A percentile compares a stretch with the other conserved stretches of the same genome.
These are phyloP conservation scores for human (Homo sapiens) DNA, from an alignment of 2,113 vertebrate genomes.

Conservation along the genomic window DNA sequence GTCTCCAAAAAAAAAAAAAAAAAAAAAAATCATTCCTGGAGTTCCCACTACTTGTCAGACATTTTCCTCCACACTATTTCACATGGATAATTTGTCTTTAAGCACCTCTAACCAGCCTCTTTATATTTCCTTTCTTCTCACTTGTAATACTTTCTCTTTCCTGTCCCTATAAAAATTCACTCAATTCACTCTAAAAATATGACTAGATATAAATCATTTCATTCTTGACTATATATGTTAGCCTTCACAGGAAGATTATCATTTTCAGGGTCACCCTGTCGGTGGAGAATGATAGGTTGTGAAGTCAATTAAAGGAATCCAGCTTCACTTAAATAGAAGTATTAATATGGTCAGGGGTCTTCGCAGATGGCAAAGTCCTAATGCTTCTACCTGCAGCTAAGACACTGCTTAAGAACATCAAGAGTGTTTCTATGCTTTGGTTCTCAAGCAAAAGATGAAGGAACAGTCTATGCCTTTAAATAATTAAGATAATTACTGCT, in stretches of 20 bases:
- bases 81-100: background rate
- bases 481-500: background rate
- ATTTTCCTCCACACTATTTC: background rate
- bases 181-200: background rate
- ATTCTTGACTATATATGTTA: background rate
- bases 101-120: background rate
- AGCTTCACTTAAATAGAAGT: background rate
- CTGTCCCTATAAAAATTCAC: background rate
- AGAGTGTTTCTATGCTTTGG: background rate
- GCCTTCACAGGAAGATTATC: background rate
- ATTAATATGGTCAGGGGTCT: background rate
- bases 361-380: background rate
- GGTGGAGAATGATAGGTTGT: background rate
- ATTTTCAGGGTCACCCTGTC: background rate
- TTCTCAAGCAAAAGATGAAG: background rate
- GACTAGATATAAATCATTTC: background rate
- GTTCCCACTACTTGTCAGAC: background rate
- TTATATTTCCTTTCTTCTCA: background rate
- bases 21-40: background rate
- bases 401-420: background rate
- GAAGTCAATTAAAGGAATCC: background rate
- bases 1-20: too few relatives aligned
- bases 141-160: background rate
- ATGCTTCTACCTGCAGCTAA: background rate
- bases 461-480: background rate